A percentile compares a stretch with the other conserved stretches of the same genome.
These are phyloP conservation scores for Mya arenaria DNA, from an alignment of 1,140 invertebrate species.

Conservation along the genomic window DNA sequence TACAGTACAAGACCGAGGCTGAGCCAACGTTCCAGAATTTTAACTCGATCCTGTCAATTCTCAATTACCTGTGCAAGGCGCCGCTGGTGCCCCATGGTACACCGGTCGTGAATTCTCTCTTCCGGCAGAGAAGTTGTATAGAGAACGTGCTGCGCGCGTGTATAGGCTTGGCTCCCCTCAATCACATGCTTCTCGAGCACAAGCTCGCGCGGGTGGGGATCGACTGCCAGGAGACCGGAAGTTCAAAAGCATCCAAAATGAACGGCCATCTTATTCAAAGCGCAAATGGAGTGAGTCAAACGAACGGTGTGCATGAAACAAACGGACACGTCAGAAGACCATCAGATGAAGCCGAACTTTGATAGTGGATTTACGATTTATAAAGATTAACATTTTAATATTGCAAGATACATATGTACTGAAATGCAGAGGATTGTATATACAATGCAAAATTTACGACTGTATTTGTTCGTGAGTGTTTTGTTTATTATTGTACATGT, in stretches of 20 bases:
- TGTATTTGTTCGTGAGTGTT: too few relatives aligned
- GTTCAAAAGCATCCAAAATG: too few relatives aligned
- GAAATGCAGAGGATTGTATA: too few relatives aligned
- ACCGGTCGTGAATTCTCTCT: conserved; percentile 95
- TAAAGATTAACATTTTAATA: too few relatives aligned
- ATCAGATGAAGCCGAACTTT: conserved; percentile 38
- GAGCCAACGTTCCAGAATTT: conserved; percentile 84
- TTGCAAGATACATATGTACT: too few relatives aligned
- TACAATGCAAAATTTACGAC: too few relatives aligned
- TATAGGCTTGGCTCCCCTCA: conserved; percentile 90
- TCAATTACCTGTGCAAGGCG: conserved; percentile 95
- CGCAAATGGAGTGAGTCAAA: background rate
- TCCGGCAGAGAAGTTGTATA: conserved; percentile 91
- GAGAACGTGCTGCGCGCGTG: conserved; percentile 92
- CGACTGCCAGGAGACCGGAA: background rate
- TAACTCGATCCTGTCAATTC: conserved; percentile 90
- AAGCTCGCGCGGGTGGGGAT: conserved; percentile 71
- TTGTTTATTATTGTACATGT: too few relatives aligned
- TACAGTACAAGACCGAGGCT: conserved; percentile 85
- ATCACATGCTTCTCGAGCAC: conserved; percentile 89
- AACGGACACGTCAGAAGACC: conserved; percentile 22
- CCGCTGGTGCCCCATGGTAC: conserved; percentile 85
- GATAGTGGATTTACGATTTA: too few relatives aligned
- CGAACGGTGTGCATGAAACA: background rate
- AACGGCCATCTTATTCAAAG: too few relatives aligned